Percentiles rank a stretch among this genome's conserved stretches.
phyloP scores from a whole-genome alignment of 2,797 vertebrate genomes.

The Staurois parvus region DNA sequence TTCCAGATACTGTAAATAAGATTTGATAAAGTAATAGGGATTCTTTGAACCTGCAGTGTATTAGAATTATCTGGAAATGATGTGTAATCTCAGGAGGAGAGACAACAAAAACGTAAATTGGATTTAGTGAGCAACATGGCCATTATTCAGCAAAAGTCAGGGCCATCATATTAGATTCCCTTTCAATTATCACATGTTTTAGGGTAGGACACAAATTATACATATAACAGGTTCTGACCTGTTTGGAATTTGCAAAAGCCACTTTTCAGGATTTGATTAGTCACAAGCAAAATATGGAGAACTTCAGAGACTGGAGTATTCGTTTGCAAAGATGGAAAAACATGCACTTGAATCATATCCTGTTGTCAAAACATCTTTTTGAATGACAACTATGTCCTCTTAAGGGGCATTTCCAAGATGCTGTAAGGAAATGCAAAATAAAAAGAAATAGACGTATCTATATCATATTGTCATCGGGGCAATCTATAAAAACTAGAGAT shows the following conservation, averaged over 20 bases:
- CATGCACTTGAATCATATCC: too few species aligned
- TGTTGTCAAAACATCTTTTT: too few species aligned
- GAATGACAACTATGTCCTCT: too few species aligned
- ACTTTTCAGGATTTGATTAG: too few species aligned
- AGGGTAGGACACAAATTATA: background rate
- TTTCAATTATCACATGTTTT: slow-evolving; percentile 10
- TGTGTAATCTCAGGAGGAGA: slow-evolving; percentile 39
- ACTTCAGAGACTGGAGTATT: too few species aligned
- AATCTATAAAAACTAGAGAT: too few species aligned
- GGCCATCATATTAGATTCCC: slow-evolving; percentile 24
- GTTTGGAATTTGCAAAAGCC: background rate
- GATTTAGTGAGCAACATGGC: slow-evolving; percentile 15
- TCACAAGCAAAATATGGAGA: too few species aligned
- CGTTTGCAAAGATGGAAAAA: too few species aligned
- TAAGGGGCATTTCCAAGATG: too few species aligned
- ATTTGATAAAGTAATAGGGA: slow-evolving; percentile 58
- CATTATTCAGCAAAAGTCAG: slow-evolving; percentile 25
- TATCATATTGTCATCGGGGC: too few species aligned
- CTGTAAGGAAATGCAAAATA: too few species aligned
- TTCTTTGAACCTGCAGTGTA: slow-evolving; percentile 49
- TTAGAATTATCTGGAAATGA: slow-evolving; percentile 47
- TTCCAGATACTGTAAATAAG: slow-evolving; percentile 51
- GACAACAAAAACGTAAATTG: slow-evolving; percentile 5
- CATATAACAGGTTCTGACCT: background rate
- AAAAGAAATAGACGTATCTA: too few species aligned